phyloP scores from a whole-genome alignment of 2,888 invertebrate species.

The Dusona sp. region DNA sequence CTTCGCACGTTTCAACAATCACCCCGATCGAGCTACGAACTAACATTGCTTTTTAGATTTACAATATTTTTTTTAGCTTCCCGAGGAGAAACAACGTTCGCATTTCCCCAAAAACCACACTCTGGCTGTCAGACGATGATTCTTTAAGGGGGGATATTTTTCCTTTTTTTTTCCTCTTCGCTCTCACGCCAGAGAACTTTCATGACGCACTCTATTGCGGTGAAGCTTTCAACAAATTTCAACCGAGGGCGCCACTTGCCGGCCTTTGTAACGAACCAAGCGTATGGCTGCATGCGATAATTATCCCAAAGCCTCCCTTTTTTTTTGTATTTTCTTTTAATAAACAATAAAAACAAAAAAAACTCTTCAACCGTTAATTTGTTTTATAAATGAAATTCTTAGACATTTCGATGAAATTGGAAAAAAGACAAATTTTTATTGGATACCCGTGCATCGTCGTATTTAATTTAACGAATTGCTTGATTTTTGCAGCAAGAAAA shows the following conservation, averaged over 20 bases:
- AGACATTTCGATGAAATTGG: no score
- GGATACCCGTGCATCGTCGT: no score
- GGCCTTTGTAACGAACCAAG: neutral
- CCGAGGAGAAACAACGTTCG: neutral
- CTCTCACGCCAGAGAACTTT: neutral
- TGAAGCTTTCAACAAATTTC: neutral
- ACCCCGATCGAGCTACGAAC: neutral
- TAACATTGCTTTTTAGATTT: neutral
- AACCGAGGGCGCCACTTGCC: neutral
- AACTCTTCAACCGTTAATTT: no score
- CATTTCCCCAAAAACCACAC: constrained; percentile 5
- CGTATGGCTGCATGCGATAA: no score
- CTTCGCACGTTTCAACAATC: neutral
- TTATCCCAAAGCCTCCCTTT: no score
- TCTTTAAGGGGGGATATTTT: constrained; percentile 1
- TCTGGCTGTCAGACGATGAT: constrained; percentile 28
- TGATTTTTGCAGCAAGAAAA: no score
- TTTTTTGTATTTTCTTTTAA: no score
- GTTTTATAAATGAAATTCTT: no score
- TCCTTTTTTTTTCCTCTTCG: no score
- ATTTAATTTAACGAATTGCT: no score
- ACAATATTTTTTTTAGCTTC: neutral
- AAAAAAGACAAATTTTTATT: no score
- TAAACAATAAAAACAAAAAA: no score
- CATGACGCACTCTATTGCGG: constrained; percentile 2